A percentile compares a stretch with the other conserved stretches of the same genome.
Conservation (phyloP, 2,888 invertebrate species). For the Ceramica pisi region DNA sequence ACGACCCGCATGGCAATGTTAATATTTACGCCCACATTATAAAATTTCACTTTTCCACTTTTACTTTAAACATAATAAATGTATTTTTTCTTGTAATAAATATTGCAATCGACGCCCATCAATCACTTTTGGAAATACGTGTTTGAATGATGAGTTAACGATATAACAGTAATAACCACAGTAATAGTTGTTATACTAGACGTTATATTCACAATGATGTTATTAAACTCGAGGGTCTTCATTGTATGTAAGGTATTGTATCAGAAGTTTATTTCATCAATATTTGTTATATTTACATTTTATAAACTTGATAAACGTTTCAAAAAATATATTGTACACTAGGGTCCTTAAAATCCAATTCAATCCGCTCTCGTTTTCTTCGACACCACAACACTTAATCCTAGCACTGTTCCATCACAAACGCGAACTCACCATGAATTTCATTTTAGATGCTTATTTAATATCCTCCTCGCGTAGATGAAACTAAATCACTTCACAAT, state of each 20-base stretch:
- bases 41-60: slow-evolving; percentile 89
- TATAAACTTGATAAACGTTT: background rate
- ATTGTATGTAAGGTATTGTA: background rate
- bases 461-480: slow-evolving; percentile 80
- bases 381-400: slow-evolving; percentile 63
- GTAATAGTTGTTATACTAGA: slow-evolving; percentile 8
- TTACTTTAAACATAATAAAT: slow-evolving; percentile 76
- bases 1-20: slow-evolving; percentile 85
- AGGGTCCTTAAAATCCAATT: slow-evolving; percentile 49
- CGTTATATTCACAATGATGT: background rate
- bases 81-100: slow-evolving; percentile 47
- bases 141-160: slow-evolving; percentile 31
- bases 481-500: slow-evolving; percentile 86
- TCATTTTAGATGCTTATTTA: slow-evolving; percentile 87
- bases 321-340: slow-evolving; percentile 7
- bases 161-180: slow-evolving; percentile 6
- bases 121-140: slow-evolving; percentile 33
- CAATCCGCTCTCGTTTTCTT: slow-evolving; percentile 22
- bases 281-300: background rate
- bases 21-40: slow-evolving; percentile 85
- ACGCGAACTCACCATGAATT: slow-evolving; percentile 90
- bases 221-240: slow-evolving; percentile 1
- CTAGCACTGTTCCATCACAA: slow-evolving; percentile 71
- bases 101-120: slow-evolving; percentile 31
- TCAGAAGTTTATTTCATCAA: background rate